Evolutionary conservation across 1,140 invertebrate species (phyloP).

Genomic region (Orchestia grillus): DNA sequence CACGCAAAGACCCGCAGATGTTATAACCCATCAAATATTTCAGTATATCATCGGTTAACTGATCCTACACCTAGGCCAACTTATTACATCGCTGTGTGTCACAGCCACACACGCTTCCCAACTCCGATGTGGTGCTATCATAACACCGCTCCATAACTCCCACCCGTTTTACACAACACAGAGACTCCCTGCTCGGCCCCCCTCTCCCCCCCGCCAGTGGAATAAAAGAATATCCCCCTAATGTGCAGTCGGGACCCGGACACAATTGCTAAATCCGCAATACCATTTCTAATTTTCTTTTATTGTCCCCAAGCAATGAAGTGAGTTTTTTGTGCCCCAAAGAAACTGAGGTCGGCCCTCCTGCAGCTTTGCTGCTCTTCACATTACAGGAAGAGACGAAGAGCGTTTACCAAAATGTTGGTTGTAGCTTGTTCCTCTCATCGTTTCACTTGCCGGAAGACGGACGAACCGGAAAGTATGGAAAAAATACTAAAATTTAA

Average conservation of each 20-base stretch:
- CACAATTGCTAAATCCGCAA: constrained; percentile 72
- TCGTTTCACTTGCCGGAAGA: background rate
- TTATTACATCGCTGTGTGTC: background rate
- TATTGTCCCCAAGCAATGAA: constrained; percentile 88
- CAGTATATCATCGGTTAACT: background rate
- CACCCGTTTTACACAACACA: background rate
- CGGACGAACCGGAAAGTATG: background rate
- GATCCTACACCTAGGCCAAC: background rate
- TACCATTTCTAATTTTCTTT: constrained; percentile 85
- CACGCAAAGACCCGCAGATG: background rate
- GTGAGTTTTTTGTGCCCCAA: constrained; percentile 89
- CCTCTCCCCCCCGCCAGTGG: background rate
- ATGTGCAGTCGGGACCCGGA: background rate
- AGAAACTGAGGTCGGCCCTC: constrained; percentile 81
- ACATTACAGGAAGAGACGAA: background rate
- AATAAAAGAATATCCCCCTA: constrained; percentile 78
- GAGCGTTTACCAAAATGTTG: background rate
- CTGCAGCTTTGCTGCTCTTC: constrained; percentile 74
- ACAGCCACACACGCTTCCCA: background rate
- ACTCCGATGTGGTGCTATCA: background rate
- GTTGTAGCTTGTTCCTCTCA: background rate
- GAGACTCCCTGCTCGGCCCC: background rate
- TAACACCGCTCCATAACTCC: background rate
- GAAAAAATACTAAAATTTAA: background rate
- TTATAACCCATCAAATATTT: background rate